Evolutionary conservation across 1,140 invertebrate genomes (phyloP).

Genomic region (Nasonia vitripennis): DNA sequence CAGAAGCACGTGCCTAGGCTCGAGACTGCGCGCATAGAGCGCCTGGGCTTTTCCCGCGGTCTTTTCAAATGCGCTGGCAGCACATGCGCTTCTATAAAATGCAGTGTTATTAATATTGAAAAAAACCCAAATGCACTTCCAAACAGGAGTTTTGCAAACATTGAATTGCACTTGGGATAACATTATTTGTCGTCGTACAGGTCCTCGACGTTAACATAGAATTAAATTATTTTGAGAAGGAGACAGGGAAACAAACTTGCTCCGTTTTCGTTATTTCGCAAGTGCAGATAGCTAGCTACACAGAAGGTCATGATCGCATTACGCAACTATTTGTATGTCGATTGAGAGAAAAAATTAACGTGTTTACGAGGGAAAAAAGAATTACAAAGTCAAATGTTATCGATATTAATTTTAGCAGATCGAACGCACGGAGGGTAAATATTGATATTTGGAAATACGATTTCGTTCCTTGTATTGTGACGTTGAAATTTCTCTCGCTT

Average conservation of each 20-base stretch:
- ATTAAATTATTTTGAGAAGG: not conserved
- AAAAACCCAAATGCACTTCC: too few species aligned
- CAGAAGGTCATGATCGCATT: not conserved
- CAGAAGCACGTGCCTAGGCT: constrained; percentile 24
- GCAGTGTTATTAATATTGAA: too few species aligned
- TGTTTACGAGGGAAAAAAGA: not conserved
- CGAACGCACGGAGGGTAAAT: not conserved
- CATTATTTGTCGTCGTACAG: too few species aligned
- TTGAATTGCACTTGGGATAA: too few species aligned
- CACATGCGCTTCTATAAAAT: not conserved
- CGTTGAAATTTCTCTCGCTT: not conserved
- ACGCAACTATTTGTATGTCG: not conserved
- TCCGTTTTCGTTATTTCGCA: not conserved
- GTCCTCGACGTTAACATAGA: not conserved
- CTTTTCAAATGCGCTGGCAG: constrained; percentile 16
- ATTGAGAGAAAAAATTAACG: too few species aligned
- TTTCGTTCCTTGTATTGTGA: not conserved
- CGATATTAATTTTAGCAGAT: not conserved
- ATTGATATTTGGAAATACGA: not conserved
- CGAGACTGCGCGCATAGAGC: not conserved
- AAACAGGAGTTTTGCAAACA: too few species aligned
- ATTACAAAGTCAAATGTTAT: not conserved
- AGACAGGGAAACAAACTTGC: not conserved
- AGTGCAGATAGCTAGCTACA: not conserved
- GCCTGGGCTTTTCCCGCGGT: constrained; percentile 5